These are phyloP conservation scores for Hoplias malabaricus DNA, from an alignment of 2,113 vertebrate species.

Conservation along the genomic window DNA sequence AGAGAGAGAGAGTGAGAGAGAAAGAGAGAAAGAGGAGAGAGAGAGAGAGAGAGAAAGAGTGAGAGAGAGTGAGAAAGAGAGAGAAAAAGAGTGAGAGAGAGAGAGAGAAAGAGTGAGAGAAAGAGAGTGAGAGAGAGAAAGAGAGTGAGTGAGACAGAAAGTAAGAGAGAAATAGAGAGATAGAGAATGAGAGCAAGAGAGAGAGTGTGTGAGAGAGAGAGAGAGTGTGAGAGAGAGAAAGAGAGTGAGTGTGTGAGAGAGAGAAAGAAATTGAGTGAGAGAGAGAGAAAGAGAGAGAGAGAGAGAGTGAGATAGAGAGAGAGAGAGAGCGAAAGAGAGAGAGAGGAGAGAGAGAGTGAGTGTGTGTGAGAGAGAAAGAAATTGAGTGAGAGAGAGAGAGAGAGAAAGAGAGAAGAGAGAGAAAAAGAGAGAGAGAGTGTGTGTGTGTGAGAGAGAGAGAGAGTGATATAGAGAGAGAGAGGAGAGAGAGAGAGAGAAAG, in stretches of 20 bases:
- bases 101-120: too few species aligned
- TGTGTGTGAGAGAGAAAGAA: too few species aligned
- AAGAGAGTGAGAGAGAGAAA: neutral
- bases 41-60: neutral
- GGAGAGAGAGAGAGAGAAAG: too few species aligned
- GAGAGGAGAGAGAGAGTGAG: too few species aligned
- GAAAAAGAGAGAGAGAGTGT: too few species aligned
- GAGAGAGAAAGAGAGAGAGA: neutral
- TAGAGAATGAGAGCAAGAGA: neutral
- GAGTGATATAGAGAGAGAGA: conserved; percentile 23
- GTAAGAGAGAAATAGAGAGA: neutral
- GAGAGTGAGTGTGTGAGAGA: neutral
- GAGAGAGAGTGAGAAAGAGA: too few species aligned
- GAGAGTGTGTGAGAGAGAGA: conserved; percentile 14
- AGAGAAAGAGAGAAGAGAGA: conserved; percentile 26
- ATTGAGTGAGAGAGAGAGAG: too few species aligned
- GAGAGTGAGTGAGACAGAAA: too few species aligned
- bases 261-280: neutral
- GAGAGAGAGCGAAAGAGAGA: too few species aligned
- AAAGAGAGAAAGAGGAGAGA: too few species aligned
- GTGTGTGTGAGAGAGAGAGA: conserved; percentile 5
- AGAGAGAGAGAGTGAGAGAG: too few species aligned
- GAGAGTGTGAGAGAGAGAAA: neutral
- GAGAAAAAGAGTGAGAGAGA: too few species aligned
- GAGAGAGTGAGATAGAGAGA: conserved; percentile 26